Conservation (phyloP, 2,888 invertebrate species). For the Eulithis prunata region DNA sequence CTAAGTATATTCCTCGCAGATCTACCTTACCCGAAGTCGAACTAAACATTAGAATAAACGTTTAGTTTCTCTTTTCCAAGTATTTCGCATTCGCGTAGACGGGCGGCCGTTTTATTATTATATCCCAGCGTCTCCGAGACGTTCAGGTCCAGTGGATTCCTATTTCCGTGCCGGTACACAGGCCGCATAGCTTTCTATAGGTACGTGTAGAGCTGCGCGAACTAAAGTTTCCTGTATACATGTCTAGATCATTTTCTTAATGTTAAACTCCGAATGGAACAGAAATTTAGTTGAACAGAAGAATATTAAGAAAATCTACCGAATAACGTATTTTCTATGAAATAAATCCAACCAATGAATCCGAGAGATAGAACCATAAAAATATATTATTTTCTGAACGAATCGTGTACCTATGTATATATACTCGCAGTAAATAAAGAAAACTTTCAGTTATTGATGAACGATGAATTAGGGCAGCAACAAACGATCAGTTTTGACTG, state of each 20-base stretch:
- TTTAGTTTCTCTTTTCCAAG: conserved; percentile 19
- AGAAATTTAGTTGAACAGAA: too few relatives aligned
- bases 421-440: conserved; percentile 23
- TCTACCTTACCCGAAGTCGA: background rate
- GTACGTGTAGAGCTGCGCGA: background rate
- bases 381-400: conserved; percentile 22
- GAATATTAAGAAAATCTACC: background rate
- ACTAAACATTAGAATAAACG: conserved; percentile 24
- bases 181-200: conserved; percentile 6
- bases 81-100: conserved; percentile 18
- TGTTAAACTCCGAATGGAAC: too few relatives aligned
- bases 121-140: conserved; percentile 18
- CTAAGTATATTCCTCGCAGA: background rate
- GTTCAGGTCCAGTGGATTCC: conserved; percentile 24
- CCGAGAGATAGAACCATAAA: conserved; percentile 24
- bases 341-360: conserved; percentile 27
- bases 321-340: background rate
- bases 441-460: conserved; percentile 31
- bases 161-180: conserved; percentile 17
- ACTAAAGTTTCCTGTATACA: background rate
- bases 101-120: conserved; percentile 27
- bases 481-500: conserved; percentile 8
- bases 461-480: conserved; percentile 5
- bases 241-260: too few relatives aligned
- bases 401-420: conserved; percentile 6